Evolutionary conservation across 2,888 invertebrate genomes (phyloP).

Genomic region (Strigamia crassipes): DNA sequence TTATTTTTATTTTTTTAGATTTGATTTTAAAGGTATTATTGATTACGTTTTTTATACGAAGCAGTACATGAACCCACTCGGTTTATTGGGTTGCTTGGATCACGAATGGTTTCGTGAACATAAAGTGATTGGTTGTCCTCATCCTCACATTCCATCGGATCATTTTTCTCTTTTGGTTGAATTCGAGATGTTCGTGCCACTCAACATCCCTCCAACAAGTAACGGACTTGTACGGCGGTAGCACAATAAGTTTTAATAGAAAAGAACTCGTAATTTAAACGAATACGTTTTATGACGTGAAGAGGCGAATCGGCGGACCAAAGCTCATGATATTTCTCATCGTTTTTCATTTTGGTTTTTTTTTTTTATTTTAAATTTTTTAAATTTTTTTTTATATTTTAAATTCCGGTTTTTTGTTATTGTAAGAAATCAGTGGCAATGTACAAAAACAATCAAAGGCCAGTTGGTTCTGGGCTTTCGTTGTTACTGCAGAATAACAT

Average conservation of each 20-base stretch:
- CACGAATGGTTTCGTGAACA: constrained; percentile 78
- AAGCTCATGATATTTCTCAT: constrained; percentile 12
- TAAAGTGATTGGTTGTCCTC: constrained; percentile 97
- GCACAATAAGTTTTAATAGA: constrained; percentile 32
- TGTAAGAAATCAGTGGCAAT: constrained; percentile 17
- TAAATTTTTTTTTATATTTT: neutral
- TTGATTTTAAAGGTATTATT: constrained; percentile 99
- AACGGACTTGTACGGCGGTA: constrained; percentile 50
- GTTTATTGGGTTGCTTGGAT: constrained; percentile 91
- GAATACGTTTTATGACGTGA: neutral
- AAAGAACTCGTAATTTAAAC: neutral
- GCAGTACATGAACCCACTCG: constrained; percentile 91
- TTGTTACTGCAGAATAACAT: constrained; percentile 23
- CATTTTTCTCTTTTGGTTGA: constrained; percentile 91
- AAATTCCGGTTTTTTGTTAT: neutral
- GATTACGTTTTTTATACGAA: constrained; percentile 99
- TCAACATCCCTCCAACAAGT: constrained; percentile 14
- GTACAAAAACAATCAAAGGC: constrained; percentile 3
- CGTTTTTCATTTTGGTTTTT: neutral
- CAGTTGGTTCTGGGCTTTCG: neutral
- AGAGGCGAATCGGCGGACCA: constrained; percentile 2
- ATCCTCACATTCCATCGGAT: constrained; percentile 96
- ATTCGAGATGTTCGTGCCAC: constrained; percentile 73
- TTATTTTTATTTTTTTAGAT: constrained; percentile 67
- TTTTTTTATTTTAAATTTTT: neutral